These are phyloP conservation scores for Eremophila alpestris DNA, from an alignment of 2,797 vertebrate genomes.

Conservation along the genomic window DNA sequence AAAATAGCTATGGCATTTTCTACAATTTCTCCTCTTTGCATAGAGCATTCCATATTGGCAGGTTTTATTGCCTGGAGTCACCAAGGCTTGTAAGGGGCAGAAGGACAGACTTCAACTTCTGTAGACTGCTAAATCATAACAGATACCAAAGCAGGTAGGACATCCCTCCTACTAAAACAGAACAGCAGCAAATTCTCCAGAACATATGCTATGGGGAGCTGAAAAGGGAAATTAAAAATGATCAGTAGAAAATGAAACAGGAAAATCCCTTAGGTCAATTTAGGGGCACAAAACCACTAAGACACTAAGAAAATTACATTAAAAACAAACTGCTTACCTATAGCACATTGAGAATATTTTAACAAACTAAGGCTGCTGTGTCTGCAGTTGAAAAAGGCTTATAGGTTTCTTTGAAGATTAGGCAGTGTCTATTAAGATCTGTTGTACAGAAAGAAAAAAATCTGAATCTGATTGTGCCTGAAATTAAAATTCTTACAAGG, in stretches of 20 bases:
- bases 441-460: neutral
- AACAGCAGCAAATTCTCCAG: neutral
- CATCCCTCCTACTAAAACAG: neutral
- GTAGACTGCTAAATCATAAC: neutral
- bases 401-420: neutral
- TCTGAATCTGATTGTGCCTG: neutral
- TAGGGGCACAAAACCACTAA: neutral
- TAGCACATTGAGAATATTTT: neutral
- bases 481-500: neutral
- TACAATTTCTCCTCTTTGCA: neutral
- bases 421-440: neutral
- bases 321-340: neutral
- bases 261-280: neutral
- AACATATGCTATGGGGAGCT: neutral
- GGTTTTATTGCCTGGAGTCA: neutral
- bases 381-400: neutral
- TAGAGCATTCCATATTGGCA: neutral
- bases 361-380: neutral
- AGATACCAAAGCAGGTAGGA: neutral
- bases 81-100: accelerated
- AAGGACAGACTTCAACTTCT: neutral
- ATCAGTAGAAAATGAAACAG: neutral
- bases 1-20: neutral
- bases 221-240: neutral
- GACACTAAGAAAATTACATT: neutral